phyloP scores from a whole-genome alignment of 2,888 invertebrate genomes.

The Colletes collaris region DNA sequence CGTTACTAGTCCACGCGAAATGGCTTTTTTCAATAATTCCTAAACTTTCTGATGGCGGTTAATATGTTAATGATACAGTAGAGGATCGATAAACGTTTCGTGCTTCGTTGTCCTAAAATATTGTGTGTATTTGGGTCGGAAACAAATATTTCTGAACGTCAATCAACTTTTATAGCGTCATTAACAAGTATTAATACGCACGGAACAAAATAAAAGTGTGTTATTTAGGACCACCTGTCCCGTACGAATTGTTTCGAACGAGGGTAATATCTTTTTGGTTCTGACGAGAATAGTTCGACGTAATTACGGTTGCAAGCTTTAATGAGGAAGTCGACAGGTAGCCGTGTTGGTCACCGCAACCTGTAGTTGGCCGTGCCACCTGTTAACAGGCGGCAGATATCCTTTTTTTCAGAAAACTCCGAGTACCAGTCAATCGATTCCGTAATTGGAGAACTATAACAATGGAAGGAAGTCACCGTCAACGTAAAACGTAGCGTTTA shows the following conservation, averaged over 20 bases:
- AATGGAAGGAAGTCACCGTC: too few relatives aligned
- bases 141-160: background rate
- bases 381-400: background rate
- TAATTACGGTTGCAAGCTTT: conserved; percentile 2
- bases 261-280: too few relatives aligned
- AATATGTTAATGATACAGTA: too few relatives aligned
- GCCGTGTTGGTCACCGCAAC: background rate
- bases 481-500: too few relatives aligned
- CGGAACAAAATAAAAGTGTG: background rate
- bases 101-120: background rate
- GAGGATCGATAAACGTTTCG: too few relatives aligned
- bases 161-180: background rate
- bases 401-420: conserved; percentile 9
- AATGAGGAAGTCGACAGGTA: conserved; percentile 20
- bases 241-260: too few relatives aligned
- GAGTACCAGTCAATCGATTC: background rate
- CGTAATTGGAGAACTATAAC: background rate
- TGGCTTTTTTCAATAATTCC: too few relatives aligned
- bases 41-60: too few relatives aligned
- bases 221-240: background rate
- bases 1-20: too few relatives aligned
- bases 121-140: background rate
- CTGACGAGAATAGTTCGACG: background rate
- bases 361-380: background rate
- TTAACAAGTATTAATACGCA: background rate